phyloP scores from a whole-genome alignment of 2,113 vertebrate species.

The Callithrix jacchus region DNA sequence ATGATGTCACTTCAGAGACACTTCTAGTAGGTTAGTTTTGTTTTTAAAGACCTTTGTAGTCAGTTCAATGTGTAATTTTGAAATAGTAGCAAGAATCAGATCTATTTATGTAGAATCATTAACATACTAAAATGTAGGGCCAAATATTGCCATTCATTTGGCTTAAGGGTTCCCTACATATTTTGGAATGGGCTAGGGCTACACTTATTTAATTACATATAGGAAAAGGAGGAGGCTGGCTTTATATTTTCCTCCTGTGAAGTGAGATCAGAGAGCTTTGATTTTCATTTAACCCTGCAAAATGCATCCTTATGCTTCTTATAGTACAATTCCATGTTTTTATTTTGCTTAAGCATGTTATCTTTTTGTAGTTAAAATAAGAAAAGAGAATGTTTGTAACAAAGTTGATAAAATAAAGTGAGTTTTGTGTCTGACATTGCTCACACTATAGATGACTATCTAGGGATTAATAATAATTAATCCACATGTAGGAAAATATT shows the following conservation, averaged over 20 bases:
- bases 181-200: not conserved
- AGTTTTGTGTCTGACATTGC: not conserved
- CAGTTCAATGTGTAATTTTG: not conserved
- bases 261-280: not conserved
- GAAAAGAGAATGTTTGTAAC: slow-evolving; percentile 33
- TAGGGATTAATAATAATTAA: not conserved
- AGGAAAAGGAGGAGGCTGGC: not conserved
- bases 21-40: not conserved
- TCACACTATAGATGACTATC: not conserved
- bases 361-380: slow-evolving; percentile 39
- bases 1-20: not conserved
- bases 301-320: slow-evolving; percentile 54
- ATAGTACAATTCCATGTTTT: slow-evolving; percentile 11
- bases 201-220: not conserved
- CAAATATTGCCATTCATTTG: not conserved
- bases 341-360: slow-evolving; percentile 46
- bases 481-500: too few relatives aligned
- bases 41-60: not conserved
- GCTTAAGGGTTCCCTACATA: not conserved
- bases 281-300: not conserved
- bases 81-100: not conserved
- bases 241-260: slow-evolving; percentile 1
- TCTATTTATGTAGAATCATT: not conserved
- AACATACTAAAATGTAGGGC: not conserved
- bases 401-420: not conserved